Evolutionary conservation across 1,140 invertebrate genomes (phyloP), one percentile per base, ranked within the genome.

Genomic region (Drosophila nasuta): DNA sequence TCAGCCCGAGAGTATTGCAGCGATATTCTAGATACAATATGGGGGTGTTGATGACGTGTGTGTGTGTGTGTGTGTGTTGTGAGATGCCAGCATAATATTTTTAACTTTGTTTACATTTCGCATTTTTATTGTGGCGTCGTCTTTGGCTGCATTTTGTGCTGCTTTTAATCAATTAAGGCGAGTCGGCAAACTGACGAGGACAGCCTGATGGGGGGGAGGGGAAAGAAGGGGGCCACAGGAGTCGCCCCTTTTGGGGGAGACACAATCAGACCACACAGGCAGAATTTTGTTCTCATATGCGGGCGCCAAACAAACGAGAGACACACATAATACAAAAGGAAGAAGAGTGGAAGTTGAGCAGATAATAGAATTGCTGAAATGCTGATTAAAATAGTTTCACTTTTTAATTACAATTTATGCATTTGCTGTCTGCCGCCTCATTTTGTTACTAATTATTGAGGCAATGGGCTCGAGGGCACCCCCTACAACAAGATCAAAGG

Each of bases 371-470:
- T 83, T 89, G 83, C 83, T 88, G 83, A 87, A 88, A 88, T 77
- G 66, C 77, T 89, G 80, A 88, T 88, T 88, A 83, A 88, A 88
- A 88, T 88, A 88, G 85, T 88, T 89, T 80, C 85, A 88, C 83
- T 88, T 89, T 89, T 88, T 88, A 88, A 88, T 88, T 89, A 89
- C 81, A 56, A 88, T 88, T 89, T 88, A 88, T 88, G 82, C 57
- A 45, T 64, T 35, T 64, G 45, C 5, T 48, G 62, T 46, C 73
- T 57, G 67, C 30, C 20, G 20, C 20, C 20, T n/a, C 81, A 11
- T 77, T 74, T 77, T 75, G 62, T 79, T 86, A 72, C 70, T 82
- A 82, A 87, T 86, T 86, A 86, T 86, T 85, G 68, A 71, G 67
- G 83, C 69, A 69, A 73, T 72, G 64, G 35, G 45, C 48, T 52